Conservation (phyloP, 1,140 invertebrate genomes). For the Frieseomelitta varia region DNA sequence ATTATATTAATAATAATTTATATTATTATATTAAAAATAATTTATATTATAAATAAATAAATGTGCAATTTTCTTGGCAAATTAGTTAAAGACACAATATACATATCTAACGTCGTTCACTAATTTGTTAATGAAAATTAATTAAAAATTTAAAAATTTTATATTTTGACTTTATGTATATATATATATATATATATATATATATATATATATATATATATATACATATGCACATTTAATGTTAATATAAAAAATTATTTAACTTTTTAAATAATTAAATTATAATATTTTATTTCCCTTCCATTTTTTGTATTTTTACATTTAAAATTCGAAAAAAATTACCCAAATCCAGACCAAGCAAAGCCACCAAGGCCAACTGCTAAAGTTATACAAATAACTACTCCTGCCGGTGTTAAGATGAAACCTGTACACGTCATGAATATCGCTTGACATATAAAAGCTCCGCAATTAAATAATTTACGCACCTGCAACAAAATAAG, state of each 20-base stretch:
- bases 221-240: too few relatives aligned
- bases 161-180: too few relatives aligned
- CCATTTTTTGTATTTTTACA: background rate
- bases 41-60: background rate
- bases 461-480: slow-evolving; percentile 89
- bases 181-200: too few relatives aligned
- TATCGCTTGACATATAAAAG: slow-evolving; percentile 90
- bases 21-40: background rate
- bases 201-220: too few relatives aligned
- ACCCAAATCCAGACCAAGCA: slow-evolving; percentile 94
- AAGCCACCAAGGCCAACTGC: slow-evolving; percentile 94
- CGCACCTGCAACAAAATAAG: slow-evolving; percentile 81
- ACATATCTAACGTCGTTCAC: background rate
- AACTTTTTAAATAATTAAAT: too few relatives aligned
- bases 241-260: too few relatives aligned
- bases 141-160: too few relatives aligned
- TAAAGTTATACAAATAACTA: slow-evolving; percentile 90
- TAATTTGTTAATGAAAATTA: too few relatives aligned
- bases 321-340: slow-evolving; percentile 49
- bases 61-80: background rate
- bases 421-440: slow-evolving; percentile 92
- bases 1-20: too few relatives aligned
- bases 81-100: too few relatives aligned
- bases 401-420: slow-evolving; percentile 84
- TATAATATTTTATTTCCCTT: background rate